phyloP scores from a whole-genome alignment of 2,888 invertebrate species.

The Scrobipalpa atriplicella region DNA sequence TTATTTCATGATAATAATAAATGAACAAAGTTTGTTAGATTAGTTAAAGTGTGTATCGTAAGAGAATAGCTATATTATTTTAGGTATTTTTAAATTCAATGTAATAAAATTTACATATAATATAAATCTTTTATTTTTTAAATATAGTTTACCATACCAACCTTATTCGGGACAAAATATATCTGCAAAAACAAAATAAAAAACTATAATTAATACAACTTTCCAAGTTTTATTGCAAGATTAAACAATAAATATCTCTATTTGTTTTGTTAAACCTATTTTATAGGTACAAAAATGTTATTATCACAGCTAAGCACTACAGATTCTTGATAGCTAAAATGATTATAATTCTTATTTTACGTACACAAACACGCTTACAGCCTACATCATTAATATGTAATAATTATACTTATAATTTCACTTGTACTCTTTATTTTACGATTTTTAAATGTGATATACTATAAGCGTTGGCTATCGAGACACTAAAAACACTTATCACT shows the following conservation, averaged over 20 bases:
- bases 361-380: neutral
- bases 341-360: slow-evolving; percentile 28
- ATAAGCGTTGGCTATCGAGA: neutral
- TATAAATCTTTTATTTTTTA: slow-evolving; percentile 11
- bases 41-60: slow-evolving; percentile 25
- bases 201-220: neutral
- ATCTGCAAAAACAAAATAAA: neutral
- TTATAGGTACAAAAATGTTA: neutral
- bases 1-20: slow-evolving; percentile 55
- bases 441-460: neutral
- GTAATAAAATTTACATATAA: slow-evolving; percentile 27
- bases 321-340: slow-evolving; percentile 22
- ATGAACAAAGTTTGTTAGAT: slow-evolving; percentile 39
- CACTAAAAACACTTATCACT: neutral
- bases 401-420: neutral
- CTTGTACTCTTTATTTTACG: neutral
- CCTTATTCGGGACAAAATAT: neutral
- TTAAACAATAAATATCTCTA: neutral
- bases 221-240: slow-evolving; percentile 8
- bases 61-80: slow-evolving; percentile 24
- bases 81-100: slow-evolving; percentile 28
- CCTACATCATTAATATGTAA: neutral
- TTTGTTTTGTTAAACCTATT: neutral
- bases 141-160: neutral
- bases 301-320: slow-evolving; percentile 25